phyloP scores from a whole-genome alignment of 2,888 invertebrate genomes.

The Drosophila suboccidentalis region DNA sequence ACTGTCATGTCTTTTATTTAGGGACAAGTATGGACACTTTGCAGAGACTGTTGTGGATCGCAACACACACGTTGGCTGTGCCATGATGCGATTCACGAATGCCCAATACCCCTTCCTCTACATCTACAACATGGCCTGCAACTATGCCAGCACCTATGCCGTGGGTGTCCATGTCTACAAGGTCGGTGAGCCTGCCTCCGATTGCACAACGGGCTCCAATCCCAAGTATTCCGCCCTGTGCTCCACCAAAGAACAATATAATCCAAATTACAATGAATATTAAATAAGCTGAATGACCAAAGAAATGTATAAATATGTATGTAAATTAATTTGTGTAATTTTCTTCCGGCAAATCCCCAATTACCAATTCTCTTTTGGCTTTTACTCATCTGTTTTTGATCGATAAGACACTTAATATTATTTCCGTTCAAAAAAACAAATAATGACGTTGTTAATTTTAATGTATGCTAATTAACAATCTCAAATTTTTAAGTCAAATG shows the following conservation, averaged over 20 bases:
- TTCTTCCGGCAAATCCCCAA: slow-evolving; percentile 37
- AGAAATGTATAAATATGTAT: slow-evolving; percentile 22
- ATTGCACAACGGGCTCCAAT: slow-evolving; percentile 80
- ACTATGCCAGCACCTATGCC: slow-evolving; percentile 84
- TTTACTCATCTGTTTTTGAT: slow-evolving; percentile 19
- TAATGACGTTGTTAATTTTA: slow-evolving; percentile 26
- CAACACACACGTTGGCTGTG: slow-evolving; percentile 85
- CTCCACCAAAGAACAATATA: slow-evolving; percentile 79
- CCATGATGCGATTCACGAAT: slow-evolving; percentile 82
- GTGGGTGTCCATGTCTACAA: slow-evolving; percentile 80
- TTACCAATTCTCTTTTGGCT: slow-evolving; percentile 8
- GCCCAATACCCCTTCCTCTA: slow-evolving; percentile 77
- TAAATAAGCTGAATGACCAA: slow-evolving; percentile 51
- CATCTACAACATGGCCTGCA: slow-evolving; percentile 84
- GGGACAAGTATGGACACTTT: slow-evolving; percentile 85
- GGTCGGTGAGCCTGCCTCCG: slow-evolving; percentile 81
- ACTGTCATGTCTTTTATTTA: slow-evolving; percentile 45
- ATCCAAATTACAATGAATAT: slow-evolving; percentile 83
- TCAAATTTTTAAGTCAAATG: slow-evolving; percentile 8
- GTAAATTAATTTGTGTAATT: slow-evolving; percentile 9
- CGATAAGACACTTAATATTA: slow-evolving; percentile 24
- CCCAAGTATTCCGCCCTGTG: slow-evolving; percentile 82
- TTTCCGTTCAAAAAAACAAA: slow-evolving; percentile 32
- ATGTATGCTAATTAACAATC: slow-evolving; percentile 37
- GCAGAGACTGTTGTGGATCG: slow-evolving; percentile 84